Conservation (phyloP, 2,797 vertebrate species). For the Rhinogobio ventralis region DNA sequence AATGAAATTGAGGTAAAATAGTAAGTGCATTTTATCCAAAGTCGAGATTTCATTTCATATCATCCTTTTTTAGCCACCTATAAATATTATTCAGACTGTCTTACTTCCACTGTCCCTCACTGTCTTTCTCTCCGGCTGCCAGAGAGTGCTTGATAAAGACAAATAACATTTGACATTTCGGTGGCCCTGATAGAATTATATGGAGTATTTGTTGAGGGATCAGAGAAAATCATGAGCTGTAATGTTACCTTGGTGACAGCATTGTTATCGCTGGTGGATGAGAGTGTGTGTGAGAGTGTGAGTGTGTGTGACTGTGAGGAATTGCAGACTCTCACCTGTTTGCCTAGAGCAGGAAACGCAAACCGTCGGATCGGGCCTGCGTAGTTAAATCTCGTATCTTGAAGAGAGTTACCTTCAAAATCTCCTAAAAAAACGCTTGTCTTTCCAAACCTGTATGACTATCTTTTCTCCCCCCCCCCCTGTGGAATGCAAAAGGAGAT, state of each 20-base stretch:
- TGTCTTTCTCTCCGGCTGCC: slow-evolving; percentile 49
- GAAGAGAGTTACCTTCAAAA: slow-evolving; percentile 14
- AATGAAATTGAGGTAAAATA: background rate
- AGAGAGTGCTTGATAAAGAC: slow-evolving; percentile 64
- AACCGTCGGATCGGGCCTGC: slow-evolving; percentile 8
- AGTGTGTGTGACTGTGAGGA: slow-evolving; percentile 42
- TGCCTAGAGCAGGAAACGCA: slow-evolving; percentile 53
- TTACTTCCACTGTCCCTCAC: slow-evolving; percentile 33
- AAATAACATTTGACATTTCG: slow-evolving; percentile 71
- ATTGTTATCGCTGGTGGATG: slow-evolving; percentile 63
- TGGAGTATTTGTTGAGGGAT: slow-evolving; percentile 69
- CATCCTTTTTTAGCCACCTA: slow-evolving; percentile 12
- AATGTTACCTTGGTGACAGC: slow-evolving; percentile 69
- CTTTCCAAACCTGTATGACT: slow-evolving; percentile 12
- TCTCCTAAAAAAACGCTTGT: background rate
- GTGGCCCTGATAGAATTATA: slow-evolving; percentile 68
- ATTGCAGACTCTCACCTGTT: slow-evolving; percentile 52
- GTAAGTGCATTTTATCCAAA: background rate
- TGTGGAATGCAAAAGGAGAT: background rate
- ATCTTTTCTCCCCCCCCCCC: background rate
- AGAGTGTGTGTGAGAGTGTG: slow-evolving; percentile 39
- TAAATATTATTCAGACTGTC: slow-evolving; percentile 29
- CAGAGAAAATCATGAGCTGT: slow-evolving; percentile 65
- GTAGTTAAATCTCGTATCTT: slow-evolving; percentile 4
- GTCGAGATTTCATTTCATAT: background rate